phyloP scores from a whole-genome alignment of 1,140 invertebrate species.

The Bursaphelenchus mucronatus region DNA sequence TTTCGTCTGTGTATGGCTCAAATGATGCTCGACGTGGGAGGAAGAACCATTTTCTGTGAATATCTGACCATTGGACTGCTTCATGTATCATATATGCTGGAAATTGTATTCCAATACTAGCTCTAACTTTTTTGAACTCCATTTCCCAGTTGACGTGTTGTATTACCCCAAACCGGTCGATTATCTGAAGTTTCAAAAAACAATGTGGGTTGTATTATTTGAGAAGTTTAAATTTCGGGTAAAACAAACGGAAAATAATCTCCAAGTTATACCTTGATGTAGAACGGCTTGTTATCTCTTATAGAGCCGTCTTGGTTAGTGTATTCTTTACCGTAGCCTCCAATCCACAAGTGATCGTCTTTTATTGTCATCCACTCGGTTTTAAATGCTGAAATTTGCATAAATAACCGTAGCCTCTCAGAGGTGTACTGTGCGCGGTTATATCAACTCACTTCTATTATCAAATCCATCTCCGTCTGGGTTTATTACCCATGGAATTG shows the following conservation, averaged over 20 bases:
- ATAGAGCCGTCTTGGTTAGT: conserved; percentile 22
- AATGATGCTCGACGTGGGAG: conserved; percentile 78
- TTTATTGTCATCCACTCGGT: conserved; percentile 35
- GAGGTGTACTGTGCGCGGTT: neutral
- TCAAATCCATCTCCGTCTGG: conserved; percentile 19
- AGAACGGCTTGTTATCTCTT: conserved; percentile 24
- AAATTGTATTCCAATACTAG: conserved; percentile 18
- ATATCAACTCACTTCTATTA: conserved; percentile 6
- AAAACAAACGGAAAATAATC: conserved; percentile 3
- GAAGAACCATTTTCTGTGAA: conserved; percentile 82
- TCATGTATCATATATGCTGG: conserved; percentile 92
- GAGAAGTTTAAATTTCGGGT: no score
- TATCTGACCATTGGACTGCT: conserved; percentile 78
- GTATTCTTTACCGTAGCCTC: conserved; percentile 37
- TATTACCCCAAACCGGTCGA: conserved; percentile 20
- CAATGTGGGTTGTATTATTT: neutral
- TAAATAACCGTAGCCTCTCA: neutral
- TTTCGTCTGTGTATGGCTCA: conserved; percentile 77
- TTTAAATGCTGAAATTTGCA: conserved; percentile 25
- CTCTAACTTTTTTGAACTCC: conserved; percentile 14
- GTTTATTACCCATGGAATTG: conserved; percentile 19
- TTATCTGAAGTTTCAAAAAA: conserved; percentile 26
- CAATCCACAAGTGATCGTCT: conserved; percentile 29
- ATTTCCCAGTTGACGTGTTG: conserved; percentile 28
- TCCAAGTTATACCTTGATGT: conserved; percentile 21